Evolutionary conservation across 2,797 vertebrate species (phyloP), one percentile per base, ranked within the genome.

Genomic region (Hybognathus amarus): DNA sequence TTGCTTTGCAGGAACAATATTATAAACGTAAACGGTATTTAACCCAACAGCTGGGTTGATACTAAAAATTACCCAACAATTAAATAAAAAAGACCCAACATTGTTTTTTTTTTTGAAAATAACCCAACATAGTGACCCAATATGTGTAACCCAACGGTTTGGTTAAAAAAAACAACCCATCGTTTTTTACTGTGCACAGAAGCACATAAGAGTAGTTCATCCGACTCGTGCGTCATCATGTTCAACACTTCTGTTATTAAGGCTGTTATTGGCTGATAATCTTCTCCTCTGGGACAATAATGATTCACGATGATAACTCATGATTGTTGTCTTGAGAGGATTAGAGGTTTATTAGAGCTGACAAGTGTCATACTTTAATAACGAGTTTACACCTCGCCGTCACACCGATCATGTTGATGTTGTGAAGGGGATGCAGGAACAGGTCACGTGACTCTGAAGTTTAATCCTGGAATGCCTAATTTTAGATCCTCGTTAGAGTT

Each of bases 401-500:
- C 59, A 17, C 0, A 13, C 66, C 3, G 13, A 47, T 18, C 15
- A 27, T 2, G n/a, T 10, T 9, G 40, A 18, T 36, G 64, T 22
- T 67, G 22, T 20, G 38, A 67, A 11, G 8, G 63, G 30, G 64
- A 36, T 66, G 36, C 0, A 38, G 18, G 9, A 11, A 5, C 42
- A 30, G 6, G 59, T 36, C 24, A 3, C 20, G 45, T 22, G 70
- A 30, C 70, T 50, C 45, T 22, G 27, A 22, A 12, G 22, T 27
- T 15, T 78, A 83, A 83, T 86, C 80, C 74, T 11, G 63, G 0
- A 13, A 15, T 30, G 18, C 56, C 83, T 73, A 63, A 52, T 70
- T 27, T 80, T 67, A 45, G 61, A 68, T 81, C 73, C 74, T 77
- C 38, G 54, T 77, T 71, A 66, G 18, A 42, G 61, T 36, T 86